Base-by-base conservation (phyloP, 2,113 vertebrate genomes). In the Coracopsis vasa region DNA sequence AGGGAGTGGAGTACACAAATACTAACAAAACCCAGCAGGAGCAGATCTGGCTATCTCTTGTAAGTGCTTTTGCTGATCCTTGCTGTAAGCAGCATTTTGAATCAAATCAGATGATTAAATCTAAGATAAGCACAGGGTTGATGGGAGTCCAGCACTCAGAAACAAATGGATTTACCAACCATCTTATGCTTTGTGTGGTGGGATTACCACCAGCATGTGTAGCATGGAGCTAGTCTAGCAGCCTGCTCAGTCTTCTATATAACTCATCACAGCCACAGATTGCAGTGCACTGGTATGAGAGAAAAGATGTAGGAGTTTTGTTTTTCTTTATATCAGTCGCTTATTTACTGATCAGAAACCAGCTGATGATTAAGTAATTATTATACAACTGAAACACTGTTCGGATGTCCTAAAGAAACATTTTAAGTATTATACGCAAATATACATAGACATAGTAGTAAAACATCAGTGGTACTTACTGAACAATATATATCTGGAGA, bases 141-240 rank as follows among this genome's bases (percentile, higher is more conserved):
- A 33, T 44, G 33, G 21, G n/a, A 66, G 50, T 37, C 29, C 37
- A 58, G 41, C 56, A 83, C 54, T 78, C 23, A 50, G 69, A 88
- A 94, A 88, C 24, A 90, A 75, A 81, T 17, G 64, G 72, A 78
- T 94, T 95, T 95, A 33, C 45, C 35, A 71, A 25, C 11, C 18
- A n/a, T 58, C 21, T 80, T 79, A 33, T 0, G 0, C 24, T 47
- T 35, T 45, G 4, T 70, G 27, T 62, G 60, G 10, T 60, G 39
- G 56, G 50, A 78, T 92, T 86, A 71, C 33, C 54, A 37, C 13
- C 28, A 54, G 29, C 12, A 9, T 13, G 39, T 80, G 23, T 16
- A 42, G 9, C 48, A 35, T 1, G 4, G 45, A 75, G 45, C 24
- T 75, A 39, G 16, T 42, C n/a, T 51, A 66, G 39, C 54, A 50